These are phyloP conservation scores for Ennomos erosarius DNA, from an alignment of 2,888 invertebrate species.

Conservation along the genomic window DNA sequence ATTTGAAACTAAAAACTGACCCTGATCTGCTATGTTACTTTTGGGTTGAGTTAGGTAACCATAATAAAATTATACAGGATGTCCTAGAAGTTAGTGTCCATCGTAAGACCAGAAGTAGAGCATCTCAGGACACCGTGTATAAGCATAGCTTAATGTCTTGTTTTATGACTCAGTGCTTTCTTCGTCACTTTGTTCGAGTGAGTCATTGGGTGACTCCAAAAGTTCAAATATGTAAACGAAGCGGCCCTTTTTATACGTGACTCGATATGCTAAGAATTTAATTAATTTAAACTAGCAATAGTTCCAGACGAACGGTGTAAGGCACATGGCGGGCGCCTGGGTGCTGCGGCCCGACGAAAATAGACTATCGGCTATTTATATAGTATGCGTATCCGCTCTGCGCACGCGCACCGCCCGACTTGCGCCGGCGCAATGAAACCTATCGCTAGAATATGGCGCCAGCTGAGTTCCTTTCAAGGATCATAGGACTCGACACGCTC, in stretches of 20 bases:
- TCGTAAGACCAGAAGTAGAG: too few relatives aligned
- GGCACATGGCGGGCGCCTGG: constrained; percentile 79
- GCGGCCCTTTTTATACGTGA: constrained; percentile 50
- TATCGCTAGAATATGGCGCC: constrained; percentile 61
- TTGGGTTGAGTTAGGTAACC: neutral
- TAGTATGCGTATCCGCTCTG: constrained; percentile 74
- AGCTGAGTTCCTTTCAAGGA: constrained; percentile 34
- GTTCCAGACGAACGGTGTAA: constrained; percentile 66
- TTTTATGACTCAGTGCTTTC: constrained; percentile 31
- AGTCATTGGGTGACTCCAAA: constrained; percentile 31
- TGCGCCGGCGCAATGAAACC: constrained; percentile 52
- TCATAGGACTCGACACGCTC: constrained; percentile 20
- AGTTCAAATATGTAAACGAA: constrained; percentile 24
- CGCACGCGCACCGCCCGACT: constrained; percentile 66
- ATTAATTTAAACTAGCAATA: constrained; percentile 67
- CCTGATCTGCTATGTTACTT: neutral
- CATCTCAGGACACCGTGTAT: too few relatives aligned
- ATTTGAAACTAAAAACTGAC: neutral
- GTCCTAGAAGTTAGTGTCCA: too few relatives aligned
- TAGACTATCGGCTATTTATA: constrained; percentile 80
- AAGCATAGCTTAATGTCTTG: constrained; percentile 1
- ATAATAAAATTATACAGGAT: too few relatives aligned
- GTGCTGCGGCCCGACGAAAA: constrained; percentile 74
- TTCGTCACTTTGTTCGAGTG: constrained; percentile 25
- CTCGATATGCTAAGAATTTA: constrained; percentile 68